phyloP scores from a whole-genome alignment of 2,797 vertebrate species.

The Eulemur albifrons region DNA sequence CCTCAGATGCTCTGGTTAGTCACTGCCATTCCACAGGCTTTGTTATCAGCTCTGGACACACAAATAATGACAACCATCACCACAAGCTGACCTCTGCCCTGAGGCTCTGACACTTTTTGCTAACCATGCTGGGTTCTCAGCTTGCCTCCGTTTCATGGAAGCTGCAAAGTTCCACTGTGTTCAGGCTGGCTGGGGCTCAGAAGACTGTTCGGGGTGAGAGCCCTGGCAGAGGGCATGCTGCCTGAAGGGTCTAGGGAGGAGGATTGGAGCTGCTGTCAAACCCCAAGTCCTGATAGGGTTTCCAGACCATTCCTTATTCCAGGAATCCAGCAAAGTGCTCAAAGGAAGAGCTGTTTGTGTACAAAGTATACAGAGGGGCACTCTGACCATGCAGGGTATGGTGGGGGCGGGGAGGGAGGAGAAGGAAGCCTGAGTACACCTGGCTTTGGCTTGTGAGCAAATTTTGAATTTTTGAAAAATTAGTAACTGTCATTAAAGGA shows the following conservation, averaged over 20 bases:
- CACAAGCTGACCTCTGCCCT: neutral
- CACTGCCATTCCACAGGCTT: neutral
- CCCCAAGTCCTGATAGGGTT: neutral
- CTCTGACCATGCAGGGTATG: neutral
- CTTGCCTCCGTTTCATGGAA: conserved; percentile 21
- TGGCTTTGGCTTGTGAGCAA: neutral
- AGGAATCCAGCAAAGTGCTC: conserved; percentile 24
- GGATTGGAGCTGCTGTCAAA: neutral
- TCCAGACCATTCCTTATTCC: neutral
- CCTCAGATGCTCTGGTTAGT: conserved; percentile 46
- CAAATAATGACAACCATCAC: neutral
- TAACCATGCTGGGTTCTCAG: neutral
- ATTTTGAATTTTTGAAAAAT: neutral
- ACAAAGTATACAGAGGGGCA: neutral
- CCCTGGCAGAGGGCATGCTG: neutral
- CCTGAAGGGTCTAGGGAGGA: neutral
- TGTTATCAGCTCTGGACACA: neutral
- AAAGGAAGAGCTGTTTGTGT: neutral
- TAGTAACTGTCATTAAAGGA: neutral
- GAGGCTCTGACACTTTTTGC: conserved; percentile 12
- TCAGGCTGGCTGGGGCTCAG: conserved; percentile 14
- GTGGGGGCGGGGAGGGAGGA: neutral
- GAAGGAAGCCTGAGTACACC: neutral
- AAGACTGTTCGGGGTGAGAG: neutral
- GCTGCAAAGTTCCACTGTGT: conserved; percentile 10